Conservation (phyloP, 2,797 vertebrate species). For the Emys orbicularis region DNA sequence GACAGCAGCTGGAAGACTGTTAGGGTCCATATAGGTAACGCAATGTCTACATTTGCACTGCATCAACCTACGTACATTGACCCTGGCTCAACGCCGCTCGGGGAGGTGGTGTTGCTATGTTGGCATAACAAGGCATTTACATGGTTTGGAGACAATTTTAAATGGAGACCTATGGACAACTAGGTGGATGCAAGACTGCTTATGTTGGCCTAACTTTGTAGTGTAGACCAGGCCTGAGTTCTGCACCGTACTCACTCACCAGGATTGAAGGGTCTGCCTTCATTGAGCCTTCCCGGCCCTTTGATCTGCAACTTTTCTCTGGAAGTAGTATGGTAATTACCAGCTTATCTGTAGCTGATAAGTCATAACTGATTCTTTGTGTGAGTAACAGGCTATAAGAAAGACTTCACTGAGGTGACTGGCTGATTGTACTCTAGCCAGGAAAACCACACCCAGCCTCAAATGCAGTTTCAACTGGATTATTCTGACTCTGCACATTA, state of each 20-base stretch:
- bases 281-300: background rate
- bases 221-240: background rate
- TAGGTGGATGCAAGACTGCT: background rate
- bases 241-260: background rate
- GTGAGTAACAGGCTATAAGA: background rate
- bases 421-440: background rate
- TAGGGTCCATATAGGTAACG: background rate
- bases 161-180: background rate
- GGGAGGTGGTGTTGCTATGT: background rate
- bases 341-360: background rate
- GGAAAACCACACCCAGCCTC: background rate
- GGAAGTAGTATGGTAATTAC: background rate
- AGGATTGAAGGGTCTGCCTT: background rate
- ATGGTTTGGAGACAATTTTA: background rate
- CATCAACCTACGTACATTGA: background rate
- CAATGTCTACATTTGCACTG: background rate
- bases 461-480: background rate
- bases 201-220: background rate
- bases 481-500: background rate
- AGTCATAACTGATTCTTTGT: background rate
- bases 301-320: background rate
- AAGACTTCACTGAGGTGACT: background rate
- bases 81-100: background rate
- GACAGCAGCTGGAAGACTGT: background rate
- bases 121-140: background rate